Evolutionary conservation across 2,113 vertebrate species (phyloP).

Genomic region (Elanus axillaris): DNA sequence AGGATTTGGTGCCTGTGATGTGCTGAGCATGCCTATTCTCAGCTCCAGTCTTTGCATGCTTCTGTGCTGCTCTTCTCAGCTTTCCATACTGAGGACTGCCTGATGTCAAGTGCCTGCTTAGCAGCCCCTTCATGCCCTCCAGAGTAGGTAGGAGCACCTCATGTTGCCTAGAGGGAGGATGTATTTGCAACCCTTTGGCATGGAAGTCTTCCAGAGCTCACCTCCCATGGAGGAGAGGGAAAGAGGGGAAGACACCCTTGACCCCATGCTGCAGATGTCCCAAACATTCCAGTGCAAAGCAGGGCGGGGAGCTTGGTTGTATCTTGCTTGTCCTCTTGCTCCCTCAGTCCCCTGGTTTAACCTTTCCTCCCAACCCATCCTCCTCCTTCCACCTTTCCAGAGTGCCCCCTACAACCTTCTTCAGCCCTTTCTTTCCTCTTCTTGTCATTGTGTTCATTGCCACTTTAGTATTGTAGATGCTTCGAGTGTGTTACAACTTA

Average conservation of each 20-base stretch:
- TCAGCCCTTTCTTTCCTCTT: neutral
- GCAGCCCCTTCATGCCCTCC: neutral
- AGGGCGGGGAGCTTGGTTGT: neutral
- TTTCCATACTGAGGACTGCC: neutral
- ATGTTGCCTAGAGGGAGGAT: neutral
- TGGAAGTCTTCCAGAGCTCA: neutral
- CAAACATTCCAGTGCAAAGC: neutral
- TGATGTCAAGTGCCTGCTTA: neutral
- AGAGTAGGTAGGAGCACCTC: neutral
- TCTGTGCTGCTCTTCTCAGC: neutral
- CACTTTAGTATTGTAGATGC: neutral
- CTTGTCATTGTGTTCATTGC: neutral
- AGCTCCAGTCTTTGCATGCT: neutral
- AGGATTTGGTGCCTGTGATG: neutral
- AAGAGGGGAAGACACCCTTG: neutral
- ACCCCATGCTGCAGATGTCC: neutral
- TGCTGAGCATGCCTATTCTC: neutral
- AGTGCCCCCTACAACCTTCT: neutral
- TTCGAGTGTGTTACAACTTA: neutral
- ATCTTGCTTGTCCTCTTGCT: neutral
- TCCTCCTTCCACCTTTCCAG: neutral
- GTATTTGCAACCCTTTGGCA: neutral
- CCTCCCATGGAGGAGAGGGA: neutral
- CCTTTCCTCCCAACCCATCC: neutral
- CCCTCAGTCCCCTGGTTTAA: neutral